Conservation (phyloP, 1,140 invertebrate species). For the Nymphalis io region DNA sequence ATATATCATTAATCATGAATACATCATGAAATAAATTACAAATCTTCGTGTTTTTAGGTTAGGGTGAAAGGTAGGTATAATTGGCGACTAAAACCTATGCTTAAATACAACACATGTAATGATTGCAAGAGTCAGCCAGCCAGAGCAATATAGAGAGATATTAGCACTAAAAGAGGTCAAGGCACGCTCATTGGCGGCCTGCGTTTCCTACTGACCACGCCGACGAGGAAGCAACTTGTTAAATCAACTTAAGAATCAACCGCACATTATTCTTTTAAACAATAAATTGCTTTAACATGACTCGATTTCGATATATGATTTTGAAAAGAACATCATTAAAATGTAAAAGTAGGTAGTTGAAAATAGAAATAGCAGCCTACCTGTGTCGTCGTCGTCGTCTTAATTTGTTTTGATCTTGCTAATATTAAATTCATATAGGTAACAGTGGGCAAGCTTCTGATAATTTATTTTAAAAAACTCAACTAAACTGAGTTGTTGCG, state of each 20-base stretch:
- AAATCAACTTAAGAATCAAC: constrained; percentile 53
- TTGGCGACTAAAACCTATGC: not conserved
- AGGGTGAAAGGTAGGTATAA: not conserved
- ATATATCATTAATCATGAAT: too few relatives aligned
- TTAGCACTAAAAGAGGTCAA: constrained; percentile 55
- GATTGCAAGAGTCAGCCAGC: constrained; percentile 43
- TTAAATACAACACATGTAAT: constrained; percentile 36
- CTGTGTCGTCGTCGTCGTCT: too few relatives aligned
- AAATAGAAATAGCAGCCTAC: too few relatives aligned
- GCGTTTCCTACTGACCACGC: constrained; percentile 66
- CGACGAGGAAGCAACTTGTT: constrained; percentile 64
- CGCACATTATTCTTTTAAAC: constrained; percentile 31
- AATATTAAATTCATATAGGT: too few relatives aligned
- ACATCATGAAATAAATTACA: too few relatives aligned
- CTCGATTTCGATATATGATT: not conserved
- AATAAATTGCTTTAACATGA: not conserved
- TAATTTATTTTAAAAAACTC: too few relatives aligned
- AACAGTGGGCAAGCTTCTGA: too few relatives aligned
- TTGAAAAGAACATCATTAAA: not conserved
- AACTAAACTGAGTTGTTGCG: too few relatives aligned
- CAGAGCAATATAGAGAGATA: constrained; percentile 49
- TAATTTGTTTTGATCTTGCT: too few relatives aligned
- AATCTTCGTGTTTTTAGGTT: not conserved
- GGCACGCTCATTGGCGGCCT: constrained; percentile 56
- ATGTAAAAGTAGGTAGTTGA: not conserved